Percentiles rank a stretch among this genome's conserved stretches.
These are phyloP conservation scores for Netelia virgata DNA, from an alignment of 2,888 invertebrate genomes.

Conservation along the genomic window DNA sequence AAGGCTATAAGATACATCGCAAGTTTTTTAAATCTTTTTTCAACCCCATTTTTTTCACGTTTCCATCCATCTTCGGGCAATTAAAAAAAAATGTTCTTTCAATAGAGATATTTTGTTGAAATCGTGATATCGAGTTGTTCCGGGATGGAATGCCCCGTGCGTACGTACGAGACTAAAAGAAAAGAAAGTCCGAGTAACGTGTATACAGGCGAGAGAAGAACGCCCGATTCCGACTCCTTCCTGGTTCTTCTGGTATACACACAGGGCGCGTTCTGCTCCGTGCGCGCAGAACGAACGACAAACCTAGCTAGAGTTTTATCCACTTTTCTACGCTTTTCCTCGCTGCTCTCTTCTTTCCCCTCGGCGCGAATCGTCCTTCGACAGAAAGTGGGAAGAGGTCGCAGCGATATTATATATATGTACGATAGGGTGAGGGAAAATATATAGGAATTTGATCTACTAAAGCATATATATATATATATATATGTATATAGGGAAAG, in stretches of 20 bases:
- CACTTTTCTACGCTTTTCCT: constrained; percentile 55
- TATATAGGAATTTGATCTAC: constrained; percentile 76
- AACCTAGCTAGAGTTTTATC: constrained; percentile 38
- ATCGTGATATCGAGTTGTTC: too few species aligned
- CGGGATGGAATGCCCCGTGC: not conserved
- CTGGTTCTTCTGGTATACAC: constrained; percentile 20
- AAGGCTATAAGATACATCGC: too few species aligned
- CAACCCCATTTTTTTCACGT: too few species aligned
- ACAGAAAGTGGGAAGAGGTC: constrained; percentile 1
- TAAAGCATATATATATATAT: constrained; percentile 60
- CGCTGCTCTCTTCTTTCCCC: not conserved
- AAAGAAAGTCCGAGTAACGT: not conserved
- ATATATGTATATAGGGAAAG: constrained; percentile 22
- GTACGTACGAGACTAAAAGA: not conserved
- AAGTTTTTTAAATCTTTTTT: too few species aligned
- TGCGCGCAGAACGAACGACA: not conserved
- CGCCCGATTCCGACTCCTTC: constrained; percentile 9
- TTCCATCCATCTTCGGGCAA: too few species aligned
- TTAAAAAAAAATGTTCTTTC: too few species aligned
- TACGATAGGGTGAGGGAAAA: constrained; percentile 64
- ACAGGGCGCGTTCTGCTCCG: not conserved
- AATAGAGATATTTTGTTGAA: too few species aligned
- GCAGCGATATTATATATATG: constrained; percentile 17
- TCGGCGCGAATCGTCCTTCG: not conserved
- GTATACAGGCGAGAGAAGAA: not conserved